Base-by-base conservation (phyloP, 2,888 invertebrate genomes). In the Ceriagrion tenellum region DNA sequence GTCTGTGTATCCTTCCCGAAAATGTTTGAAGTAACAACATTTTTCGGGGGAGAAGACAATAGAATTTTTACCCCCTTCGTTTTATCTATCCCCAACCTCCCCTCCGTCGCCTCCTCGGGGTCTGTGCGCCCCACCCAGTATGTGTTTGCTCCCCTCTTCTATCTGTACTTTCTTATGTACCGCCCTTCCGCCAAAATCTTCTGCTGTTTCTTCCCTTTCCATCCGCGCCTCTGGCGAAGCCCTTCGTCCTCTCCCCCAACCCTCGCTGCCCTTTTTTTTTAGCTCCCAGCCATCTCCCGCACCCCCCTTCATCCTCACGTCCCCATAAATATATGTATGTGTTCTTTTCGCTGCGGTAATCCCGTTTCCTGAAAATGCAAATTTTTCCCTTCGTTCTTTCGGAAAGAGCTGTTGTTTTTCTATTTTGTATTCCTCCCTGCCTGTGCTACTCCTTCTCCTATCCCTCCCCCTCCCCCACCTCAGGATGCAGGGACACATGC, bases 261-360 rank as follows among this genome's bases (percentile, higher is more conserved):
- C 40, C 88, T 12, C 26, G 12, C 55, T 1, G 13, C n/a, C 89
- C n/a, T 8, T 12, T 26, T 12, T 59, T 26, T 12, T 59, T n/a
- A n/a, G 2, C 88, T 55, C 89, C 89, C n/a, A n/a, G n/a, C 47
- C 10, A 13, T 55, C n/a, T n/a, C 89, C 89, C 55, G 8, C 88
- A 35, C 88, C 23, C 16, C 88, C 40, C 12, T n/a, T 8, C 47
- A 20, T 47, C 88, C 89, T 26, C 89, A 8, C 89, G 47, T 55
- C 89, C n/a, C 69, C 93, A 74, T 93, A 93, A 93, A 93, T 93
- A 93, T 93, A 93, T 93, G 93, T 93, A 93, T 93, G 93, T 93
- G 93, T 93, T 93, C 93, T 69, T 93, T 93, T 59, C 93, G 59
- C 47, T 16, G 93, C 93, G 47, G 93, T 93, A 93, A 93, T 93